A percentile compares a stretch with the other conserved stretches of the same genome.
Conservation (phyloP, 1,140 invertebrate genomes). For the Drosophila parvula region DNA sequence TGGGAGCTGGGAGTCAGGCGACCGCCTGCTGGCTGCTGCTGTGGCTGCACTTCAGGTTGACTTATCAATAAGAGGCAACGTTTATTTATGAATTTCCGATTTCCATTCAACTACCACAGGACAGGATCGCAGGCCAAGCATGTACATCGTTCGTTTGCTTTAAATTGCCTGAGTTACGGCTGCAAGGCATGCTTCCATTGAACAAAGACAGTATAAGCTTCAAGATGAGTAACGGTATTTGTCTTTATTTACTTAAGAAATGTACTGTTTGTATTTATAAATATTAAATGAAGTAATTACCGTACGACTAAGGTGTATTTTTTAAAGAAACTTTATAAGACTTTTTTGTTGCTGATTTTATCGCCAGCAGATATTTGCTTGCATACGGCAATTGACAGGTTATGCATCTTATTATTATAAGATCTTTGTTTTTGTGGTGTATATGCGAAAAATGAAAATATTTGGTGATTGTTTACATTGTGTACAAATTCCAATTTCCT, state of each 20-base stretch:
- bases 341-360: too few relatives aligned
- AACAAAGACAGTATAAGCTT: neutral
- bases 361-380: too few relatives aligned
- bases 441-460: too few relatives aligned
- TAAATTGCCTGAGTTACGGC: slow-evolving; percentile 61
- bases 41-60: slow-evolving; percentile 65
- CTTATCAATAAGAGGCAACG: slow-evolving; percentile 73
- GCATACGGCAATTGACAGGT: too few relatives aligned
- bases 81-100: slow-evolving; percentile 78
- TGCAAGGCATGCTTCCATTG: neutral
- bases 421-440: neutral
- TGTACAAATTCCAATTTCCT: neutral
- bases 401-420: neutral
- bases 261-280: too few relatives aligned
- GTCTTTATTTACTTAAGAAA: too few relatives aligned
- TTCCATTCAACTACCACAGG: slow-evolving; percentile 49
- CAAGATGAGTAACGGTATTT: neutral
- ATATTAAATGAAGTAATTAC: too few relatives aligned
- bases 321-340: too few relatives aligned
- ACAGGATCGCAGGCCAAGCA: slow-evolving; percentile 22
- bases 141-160: slow-evolving; percentile 32
- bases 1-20: neutral
- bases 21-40: slow-evolving; percentile 41
- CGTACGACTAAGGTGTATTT: too few relatives aligned
- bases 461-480: rapidly evolving